Evolutionary conservation across 2,888 invertebrate species (phyloP).

Genomic region (Drosophila prostipennis): DNA sequence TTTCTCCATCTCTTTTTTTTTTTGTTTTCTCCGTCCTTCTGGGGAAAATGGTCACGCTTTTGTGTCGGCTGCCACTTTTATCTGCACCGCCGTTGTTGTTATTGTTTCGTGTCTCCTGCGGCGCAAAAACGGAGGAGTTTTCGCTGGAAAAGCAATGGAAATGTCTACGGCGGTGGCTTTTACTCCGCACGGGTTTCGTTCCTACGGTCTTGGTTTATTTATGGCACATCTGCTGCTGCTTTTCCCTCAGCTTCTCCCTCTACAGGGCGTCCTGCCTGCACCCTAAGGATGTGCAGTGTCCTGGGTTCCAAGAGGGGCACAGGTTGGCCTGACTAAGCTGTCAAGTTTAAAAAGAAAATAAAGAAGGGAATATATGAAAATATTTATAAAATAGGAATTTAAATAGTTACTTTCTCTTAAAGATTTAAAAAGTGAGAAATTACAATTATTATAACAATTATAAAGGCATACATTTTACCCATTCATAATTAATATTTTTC

Average conservation of each 20-base stretch:
- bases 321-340: slow-evolving; percentile 35
- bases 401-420: too few relatives aligned
- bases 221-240: slow-evolving; percentile 57
- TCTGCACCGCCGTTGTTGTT: slow-evolving; percentile 45
- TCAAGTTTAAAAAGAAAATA: not conserved
- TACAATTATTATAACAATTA: not conserved
- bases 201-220: slow-evolving; percentile 61
- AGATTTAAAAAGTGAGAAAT: not conserved
- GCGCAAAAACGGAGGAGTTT: slow-evolving; percentile 13
- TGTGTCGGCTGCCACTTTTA: slow-evolving; percentile 53
- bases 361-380: too few relatives aligned
- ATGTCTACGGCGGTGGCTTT: slow-evolving; percentile 30
- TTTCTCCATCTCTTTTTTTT: not conserved
- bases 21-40: not conserved
- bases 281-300: slow-evolving; percentile 45
- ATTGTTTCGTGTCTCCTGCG: slow-evolving; percentile 32
- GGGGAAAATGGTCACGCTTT: slow-evolving; percentile 50
- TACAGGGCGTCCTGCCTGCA: slow-evolving; percentile 11
- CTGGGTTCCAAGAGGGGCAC: slow-evolving; percentile 25
- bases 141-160: slow-evolving; percentile 25
- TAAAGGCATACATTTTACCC: not conserved
- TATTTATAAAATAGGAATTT: too few relatives aligned
- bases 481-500: not conserved
- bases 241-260: slow-evolving; percentile 31
- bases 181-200: slow-evolving; percentile 22